Evolutionary conservation across 2,888 invertebrate species (phyloP).

Genomic region (Sympetrum striolatum): DNA sequence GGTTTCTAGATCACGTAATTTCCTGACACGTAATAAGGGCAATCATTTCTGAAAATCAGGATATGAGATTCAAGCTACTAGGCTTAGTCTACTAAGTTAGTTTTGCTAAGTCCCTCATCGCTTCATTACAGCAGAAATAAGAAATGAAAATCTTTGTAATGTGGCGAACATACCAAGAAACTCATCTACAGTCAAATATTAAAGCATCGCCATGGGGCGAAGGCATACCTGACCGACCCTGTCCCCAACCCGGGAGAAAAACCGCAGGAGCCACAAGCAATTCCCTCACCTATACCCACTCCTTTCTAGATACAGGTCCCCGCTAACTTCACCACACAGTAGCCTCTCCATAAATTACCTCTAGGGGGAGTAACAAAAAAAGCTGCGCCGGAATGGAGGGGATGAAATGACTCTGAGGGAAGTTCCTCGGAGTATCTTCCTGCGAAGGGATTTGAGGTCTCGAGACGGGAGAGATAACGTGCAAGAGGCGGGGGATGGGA

Average conservation of each 20-base stretch:
- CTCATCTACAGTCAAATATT: too few species aligned
- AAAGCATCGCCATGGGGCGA: too few species aligned
- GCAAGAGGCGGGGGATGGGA: neutral
- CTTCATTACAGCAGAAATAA: too few species aligned
- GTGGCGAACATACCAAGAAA: too few species aligned
- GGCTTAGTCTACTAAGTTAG: too few species aligned
- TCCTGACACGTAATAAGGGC: too few species aligned
- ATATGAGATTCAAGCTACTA: too few species aligned
- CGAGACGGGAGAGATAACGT: neutral
- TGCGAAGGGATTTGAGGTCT: neutral
- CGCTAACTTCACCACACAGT: neutral
- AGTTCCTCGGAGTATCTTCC: neutral
- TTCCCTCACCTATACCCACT: neutral
- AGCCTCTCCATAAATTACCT: slow-evolving; percentile 27
- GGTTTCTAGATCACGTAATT: too few species aligned
- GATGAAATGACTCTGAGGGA: neutral
- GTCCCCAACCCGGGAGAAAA: neutral
- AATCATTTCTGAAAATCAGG: too few species aligned
- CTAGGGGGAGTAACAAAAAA: neutral
- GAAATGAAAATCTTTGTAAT: too few species aligned
- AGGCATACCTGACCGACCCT: too few species aligned
- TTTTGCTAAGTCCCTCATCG: too few species aligned
- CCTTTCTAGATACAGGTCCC: neutral
- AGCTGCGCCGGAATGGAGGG: neutral
- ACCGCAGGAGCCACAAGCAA: neutral